Evolutionary conservation across 2,113 vertebrate species (phyloP), one percentile per base, ranked within the genome.

Genomic region (Ceuthmochares aereus): DNA sequence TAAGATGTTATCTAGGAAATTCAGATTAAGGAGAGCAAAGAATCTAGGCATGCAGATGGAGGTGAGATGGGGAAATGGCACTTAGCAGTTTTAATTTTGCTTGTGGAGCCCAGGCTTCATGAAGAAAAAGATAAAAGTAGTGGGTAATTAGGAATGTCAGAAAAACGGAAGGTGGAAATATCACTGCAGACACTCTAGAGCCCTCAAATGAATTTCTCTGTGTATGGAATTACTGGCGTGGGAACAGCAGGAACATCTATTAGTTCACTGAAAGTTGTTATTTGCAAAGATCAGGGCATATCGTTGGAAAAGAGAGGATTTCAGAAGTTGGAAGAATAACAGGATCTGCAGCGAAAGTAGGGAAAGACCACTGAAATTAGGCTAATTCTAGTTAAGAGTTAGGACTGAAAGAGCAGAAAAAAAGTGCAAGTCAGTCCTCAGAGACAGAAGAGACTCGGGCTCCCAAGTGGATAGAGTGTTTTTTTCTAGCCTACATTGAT

Each of bases 41-140:
- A 37, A 60, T 13, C 27, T 0, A 52, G 9, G 29, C 25, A 32
- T 1, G 1, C 27, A 40, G 32, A n/a, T 1, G 49, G 22, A 51
- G 32, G 25, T 23, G 13, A 43, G 77, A 82, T 43, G 27, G 12
- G 26, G 34, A 67, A 63, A 68, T 40, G 20, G 4, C 45, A 32
- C 32, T 26, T 26, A 12, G 0, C 29, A 37, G 4, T 36, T 88
- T 64, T 70, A 34, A 18, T 64, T 76, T 27, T 76, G 16, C 30
- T 94, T 64, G 36, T 79, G 59, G 16, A 76, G 10, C 12, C 10
- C 34, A 66, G 42, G 27, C 19, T 75, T 5, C 22, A 21, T 4
- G 8, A 95, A 70, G 86, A 37, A 10, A 70, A 67, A 82, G 29
- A 26, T 37, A 91, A 10, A 72, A 69, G 20, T 4, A 69, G 45